Evolutionary conservation across 2,797 vertebrate genomes (phyloP).

Genomic region (Trichosurus vulpecula): DNA sequence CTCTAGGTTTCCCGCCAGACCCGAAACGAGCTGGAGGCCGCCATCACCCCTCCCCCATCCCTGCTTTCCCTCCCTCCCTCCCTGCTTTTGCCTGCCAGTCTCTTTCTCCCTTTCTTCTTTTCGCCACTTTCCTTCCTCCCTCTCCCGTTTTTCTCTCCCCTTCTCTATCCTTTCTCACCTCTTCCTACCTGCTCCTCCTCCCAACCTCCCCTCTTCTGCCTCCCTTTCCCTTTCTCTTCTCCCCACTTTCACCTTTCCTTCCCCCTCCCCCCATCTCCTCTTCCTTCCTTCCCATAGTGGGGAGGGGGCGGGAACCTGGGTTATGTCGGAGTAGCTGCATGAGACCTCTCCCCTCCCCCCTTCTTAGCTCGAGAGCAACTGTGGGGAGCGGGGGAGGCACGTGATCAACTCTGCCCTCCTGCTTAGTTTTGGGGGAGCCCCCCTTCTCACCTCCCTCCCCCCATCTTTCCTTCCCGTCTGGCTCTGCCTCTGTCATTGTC

Average conservation of each 20-base stretch:
- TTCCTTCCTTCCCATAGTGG: neutral
- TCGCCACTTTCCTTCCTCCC: neutral
- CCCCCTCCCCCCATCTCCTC: neutral
- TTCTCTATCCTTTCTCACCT: neutral
- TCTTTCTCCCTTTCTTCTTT: neutral
- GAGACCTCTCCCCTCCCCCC: neutral
- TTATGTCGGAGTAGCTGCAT: neutral
- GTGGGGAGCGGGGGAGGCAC: neutral
- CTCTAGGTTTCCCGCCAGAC: neutral
- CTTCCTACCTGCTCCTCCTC: no score
- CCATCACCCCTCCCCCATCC: neutral
- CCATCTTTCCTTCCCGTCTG: neutral
- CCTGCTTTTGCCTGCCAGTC: neutral
- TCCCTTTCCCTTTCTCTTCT: neutral
- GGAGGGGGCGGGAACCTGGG: neutral
- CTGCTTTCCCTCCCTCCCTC: neutral
- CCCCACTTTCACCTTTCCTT: fast-evolving
- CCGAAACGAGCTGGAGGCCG: neutral
- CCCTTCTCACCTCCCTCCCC: no score
- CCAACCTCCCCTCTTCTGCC: neutral
- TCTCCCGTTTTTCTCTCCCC: neutral
- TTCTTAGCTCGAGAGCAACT: neutral
- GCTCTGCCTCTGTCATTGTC: neutral
- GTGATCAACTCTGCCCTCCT: neutral
- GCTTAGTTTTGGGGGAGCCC: neutral